These are phyloP conservation scores for Meandrusa payeni DNA, from an alignment of 2,888 invertebrate genomes.

Conservation along the genomic window DNA sequence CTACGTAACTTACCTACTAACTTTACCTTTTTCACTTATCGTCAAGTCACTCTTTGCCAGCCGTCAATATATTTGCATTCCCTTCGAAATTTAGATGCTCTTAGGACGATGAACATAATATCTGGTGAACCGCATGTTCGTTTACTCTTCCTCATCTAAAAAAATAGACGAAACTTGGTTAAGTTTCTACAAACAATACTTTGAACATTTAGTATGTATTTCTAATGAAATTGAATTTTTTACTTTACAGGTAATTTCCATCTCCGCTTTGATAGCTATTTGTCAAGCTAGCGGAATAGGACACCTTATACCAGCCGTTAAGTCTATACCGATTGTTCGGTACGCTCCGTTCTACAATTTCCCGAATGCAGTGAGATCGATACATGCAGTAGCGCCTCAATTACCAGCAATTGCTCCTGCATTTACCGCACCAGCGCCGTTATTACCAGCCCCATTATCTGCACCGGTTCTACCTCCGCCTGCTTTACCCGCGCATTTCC, in stretches of 20 bases:
- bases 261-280: conserved; percentile 60
- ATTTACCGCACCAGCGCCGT: conserved; percentile 36
- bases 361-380: conserved; percentile 60
- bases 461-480: conserved; percentile 33
- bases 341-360: conserved; percentile 75
- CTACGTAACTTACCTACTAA: too few relatives aligned
- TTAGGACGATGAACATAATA: too few relatives aligned
- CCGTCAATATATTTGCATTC: too few relatives aligned
- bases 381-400: conserved; percentile 63
- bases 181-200: too few relatives aligned
- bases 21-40: too few relatives aligned
- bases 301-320: conserved; percentile 54
- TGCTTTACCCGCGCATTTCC: conserved; percentile 29
- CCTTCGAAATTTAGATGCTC: too few relatives aligned
- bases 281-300: conserved; percentile 67
- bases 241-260: conserved; percentile 57
- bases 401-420: conserved; percentile 37
- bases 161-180: too few relatives aligned
- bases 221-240: too few relatives aligned
- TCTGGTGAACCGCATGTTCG: too few relatives aligned
- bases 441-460: conserved; percentile 34
- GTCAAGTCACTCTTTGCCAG: too few relatives aligned
- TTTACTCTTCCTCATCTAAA: too few relatives aligned
- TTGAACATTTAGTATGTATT: too few relatives aligned
- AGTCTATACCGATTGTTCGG: conserved; percentile 61